Conservation (phyloP, 2,113 vertebrate genomes). For the Phodopus roborovskii region DNA sequence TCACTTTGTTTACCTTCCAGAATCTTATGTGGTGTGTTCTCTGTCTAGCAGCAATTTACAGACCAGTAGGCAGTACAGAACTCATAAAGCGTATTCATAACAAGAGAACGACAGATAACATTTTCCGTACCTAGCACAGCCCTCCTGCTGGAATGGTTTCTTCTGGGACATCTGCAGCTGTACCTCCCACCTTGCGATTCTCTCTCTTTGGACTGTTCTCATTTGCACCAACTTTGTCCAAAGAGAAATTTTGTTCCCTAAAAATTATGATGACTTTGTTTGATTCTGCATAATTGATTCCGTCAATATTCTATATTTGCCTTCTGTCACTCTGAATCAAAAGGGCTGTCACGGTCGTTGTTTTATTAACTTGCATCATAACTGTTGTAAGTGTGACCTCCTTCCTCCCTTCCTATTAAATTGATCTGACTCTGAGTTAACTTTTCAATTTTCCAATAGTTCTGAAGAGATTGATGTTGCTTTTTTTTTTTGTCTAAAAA, state of each 20-base stretch:
- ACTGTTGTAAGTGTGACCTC: neutral
- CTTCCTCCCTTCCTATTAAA: neutral
- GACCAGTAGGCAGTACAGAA: neutral
- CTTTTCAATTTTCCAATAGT: neutral
- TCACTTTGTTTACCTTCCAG: neutral
- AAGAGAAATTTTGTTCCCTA: neutral
- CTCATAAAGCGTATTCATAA: neutral
- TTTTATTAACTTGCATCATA: neutral
- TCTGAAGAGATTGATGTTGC: neutral
- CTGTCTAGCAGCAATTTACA: neutral
- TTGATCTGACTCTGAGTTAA: neutral
- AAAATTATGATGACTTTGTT: neutral
- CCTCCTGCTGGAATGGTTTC: neutral
- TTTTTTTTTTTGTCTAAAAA: neutral
- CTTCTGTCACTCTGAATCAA: neutral
- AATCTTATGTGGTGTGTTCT: neutral
- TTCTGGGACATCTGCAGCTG: fast-evolving
- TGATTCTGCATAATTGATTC: neutral
- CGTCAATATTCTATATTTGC: neutral
- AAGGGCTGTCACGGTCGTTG: neutral
- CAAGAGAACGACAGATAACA: too few relatives aligned
- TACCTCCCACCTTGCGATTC: neutral
- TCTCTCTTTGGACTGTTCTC: neutral
- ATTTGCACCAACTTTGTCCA: neutral
- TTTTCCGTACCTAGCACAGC: neutral